phyloP scores from a whole-genome alignment of 2,113 vertebrate genomes.

The Ia io region DNA sequence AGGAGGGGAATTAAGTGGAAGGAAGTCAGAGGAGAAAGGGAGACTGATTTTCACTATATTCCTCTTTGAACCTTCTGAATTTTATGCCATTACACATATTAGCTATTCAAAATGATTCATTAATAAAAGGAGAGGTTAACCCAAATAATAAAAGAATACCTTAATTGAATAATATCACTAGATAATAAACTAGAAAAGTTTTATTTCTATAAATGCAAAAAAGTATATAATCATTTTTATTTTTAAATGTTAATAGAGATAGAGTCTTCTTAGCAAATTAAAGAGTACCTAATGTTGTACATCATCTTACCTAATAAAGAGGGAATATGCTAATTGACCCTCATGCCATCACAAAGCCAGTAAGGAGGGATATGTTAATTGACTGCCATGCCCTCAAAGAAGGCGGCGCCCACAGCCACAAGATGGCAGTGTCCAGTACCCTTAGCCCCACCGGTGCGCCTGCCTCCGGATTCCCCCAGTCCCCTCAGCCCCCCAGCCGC shows the following conservation, averaged over 20 bases:
- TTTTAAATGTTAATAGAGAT: slow-evolving; percentile 6
- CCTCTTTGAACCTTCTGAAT: not conserved
- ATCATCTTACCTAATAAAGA: not conserved
- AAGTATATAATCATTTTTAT: not conserved
- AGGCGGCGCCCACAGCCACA: too few species aligned
- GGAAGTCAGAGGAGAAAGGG: not conserved
- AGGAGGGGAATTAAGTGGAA: not conserved
- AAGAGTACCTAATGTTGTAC: not conserved
- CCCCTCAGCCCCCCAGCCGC: too few species aligned
- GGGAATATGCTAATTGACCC: too few species aligned
- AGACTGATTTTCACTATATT: not conserved
- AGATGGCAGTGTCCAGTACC: too few species aligned
- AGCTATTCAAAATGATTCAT: not conserved
- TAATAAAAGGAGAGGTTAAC: not conserved
- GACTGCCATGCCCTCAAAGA: too few species aligned
- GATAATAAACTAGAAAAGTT: not conserved
- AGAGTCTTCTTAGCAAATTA: not conserved
- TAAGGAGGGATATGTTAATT: too few species aligned
- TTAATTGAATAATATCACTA: not conserved
- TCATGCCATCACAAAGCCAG: too few species aligned
- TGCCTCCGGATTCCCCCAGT: too few species aligned
- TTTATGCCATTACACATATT: not conserved
- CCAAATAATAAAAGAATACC: not conserved
- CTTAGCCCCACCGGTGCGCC: too few species aligned
- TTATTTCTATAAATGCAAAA: slow-evolving; percentile 2